Conservation (phyloP, 2,888 invertebrate genomes). For the Oligia latruncula region DNA sequence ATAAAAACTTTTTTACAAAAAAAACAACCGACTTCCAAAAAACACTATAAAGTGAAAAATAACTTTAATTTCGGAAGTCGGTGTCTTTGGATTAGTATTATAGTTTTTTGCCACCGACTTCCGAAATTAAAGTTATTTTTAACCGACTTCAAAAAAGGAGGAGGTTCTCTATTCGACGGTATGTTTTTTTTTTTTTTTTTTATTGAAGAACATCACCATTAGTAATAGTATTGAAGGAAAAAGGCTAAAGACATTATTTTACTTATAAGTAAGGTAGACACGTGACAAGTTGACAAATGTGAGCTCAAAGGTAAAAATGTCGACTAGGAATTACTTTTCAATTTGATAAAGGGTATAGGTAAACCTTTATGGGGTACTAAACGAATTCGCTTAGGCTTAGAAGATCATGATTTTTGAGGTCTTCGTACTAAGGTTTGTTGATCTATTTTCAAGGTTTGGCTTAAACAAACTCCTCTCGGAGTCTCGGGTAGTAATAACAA, state of each 20-base stretch:
- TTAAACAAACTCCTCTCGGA: background rate
- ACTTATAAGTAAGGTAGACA: background rate
- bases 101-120: too few relatives aligned
- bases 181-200: too few relatives aligned
- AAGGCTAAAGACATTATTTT: slow-evolving; percentile 11
- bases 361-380: background rate
- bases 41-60: too few relatives aligned
- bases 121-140: too few relatives aligned
- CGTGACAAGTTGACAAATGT: slow-evolving; percentile 36
- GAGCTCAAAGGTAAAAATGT: slow-evolving; percentile 3
- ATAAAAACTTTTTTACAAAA: too few relatives aligned
- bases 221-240: background rate
- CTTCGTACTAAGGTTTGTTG: background rate
- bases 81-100: too few relatives aligned
- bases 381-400: slow-evolving; percentile 6
- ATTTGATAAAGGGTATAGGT: background rate
- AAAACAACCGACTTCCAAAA: too few relatives aligned
- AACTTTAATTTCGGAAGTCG: too few relatives aligned
- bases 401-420: slow-evolving; percentile 11
- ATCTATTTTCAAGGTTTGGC: background rate
- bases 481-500: too few relatives aligned
- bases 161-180: too few relatives aligned
- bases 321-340: slow-evolving; percentile 20
- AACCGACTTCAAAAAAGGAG: too few relatives aligned
- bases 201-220: too few relatives aligned